Evolutionary conservation across 2,797 vertebrate genomes (phyloP).

Genomic region (Arctocebus calabarensis): DNA sequence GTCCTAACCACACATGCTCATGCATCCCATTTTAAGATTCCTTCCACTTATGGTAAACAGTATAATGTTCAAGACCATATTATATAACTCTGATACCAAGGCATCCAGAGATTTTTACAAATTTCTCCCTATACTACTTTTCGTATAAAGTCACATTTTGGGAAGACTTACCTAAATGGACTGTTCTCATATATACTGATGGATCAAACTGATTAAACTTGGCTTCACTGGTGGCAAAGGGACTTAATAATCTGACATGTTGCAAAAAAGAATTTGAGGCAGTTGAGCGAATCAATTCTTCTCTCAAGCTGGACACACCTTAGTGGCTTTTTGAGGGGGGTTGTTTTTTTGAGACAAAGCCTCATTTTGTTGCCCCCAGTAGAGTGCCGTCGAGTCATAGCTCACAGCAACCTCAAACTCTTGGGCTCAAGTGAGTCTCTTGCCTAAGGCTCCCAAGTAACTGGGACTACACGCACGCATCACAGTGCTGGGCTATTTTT

Average conservation of each 20-base stretch:
- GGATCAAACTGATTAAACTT: not conserved
- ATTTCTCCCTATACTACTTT: slow-evolving; percentile 8
- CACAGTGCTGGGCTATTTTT: too few relatives aligned
- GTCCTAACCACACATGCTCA: accelerated
- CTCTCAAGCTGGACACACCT: not conserved
- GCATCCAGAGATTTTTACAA: slow-evolving; percentile 32
- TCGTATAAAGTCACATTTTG: slow-evolving; percentile 39
- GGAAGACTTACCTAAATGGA: slow-evolving; percentile 24
- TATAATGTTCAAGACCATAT: not conserved
- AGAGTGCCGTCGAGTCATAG: too few relatives aligned
- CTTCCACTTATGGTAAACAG: not conserved
- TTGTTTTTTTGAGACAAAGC: too few relatives aligned
- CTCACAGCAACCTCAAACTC: too few relatives aligned
- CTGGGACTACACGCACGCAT: too few relatives aligned
- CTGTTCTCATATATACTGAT: not conserved
- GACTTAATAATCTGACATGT: not conserved
- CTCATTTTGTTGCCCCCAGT: too few relatives aligned
- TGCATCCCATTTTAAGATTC: not conserved
- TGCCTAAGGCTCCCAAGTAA: too few relatives aligned
- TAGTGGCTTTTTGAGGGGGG: not conserved
- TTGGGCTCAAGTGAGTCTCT: too few relatives aligned
- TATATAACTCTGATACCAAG: not conserved
- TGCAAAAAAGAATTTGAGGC: not conserved
- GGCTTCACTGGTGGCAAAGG: not conserved
- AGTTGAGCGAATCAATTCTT: not conserved